Percentiles rank a stretch among this genome's conserved stretches.
These are phyloP conservation scores for Solea solea DNA, from an alignment of 2,113 vertebrate species.

Conservation along the genomic window DNA sequence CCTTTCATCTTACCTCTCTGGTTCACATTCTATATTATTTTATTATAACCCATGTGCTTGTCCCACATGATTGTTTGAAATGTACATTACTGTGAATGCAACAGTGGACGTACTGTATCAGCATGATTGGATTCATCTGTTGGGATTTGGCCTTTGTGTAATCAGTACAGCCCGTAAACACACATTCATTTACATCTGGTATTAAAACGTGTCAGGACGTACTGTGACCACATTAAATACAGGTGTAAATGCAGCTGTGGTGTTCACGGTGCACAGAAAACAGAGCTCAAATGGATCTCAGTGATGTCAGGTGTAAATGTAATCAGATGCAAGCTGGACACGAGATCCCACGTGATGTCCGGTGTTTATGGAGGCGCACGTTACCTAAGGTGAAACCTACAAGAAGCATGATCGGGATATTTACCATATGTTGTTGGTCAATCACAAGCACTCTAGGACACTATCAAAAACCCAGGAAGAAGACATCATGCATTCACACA, in stretches of 20 bases:
- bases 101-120: slow-evolving; percentile 58
- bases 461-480: slow-evolving; percentile 39
- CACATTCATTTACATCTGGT: neutral
- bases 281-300: neutral
- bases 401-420: slow-evolving; percentile 40
- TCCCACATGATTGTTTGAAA: slow-evolving; percentile 15
- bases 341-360: too few species aligned
- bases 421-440: slow-evolving; percentile 43
- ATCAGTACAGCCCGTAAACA: slow-evolving; percentile 26
- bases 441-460: slow-evolving; percentile 44
- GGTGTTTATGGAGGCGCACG: neutral
- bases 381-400: slow-evolving; percentile 38
- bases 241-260: neutral
- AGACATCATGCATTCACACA: slow-evolving; percentile 52
- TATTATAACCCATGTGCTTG: too few species aligned
- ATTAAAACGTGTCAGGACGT: neutral
- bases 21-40: slow-evolving; percentile 13
- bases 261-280: neutral
- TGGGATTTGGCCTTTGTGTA: slow-evolving; percentile 38
- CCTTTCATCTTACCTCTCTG: slow-evolving; percentile 39
- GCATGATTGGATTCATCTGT: slow-evolving; percentile 48
- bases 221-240: neutral
- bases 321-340: neutral
- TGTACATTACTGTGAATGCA: slow-evolving; percentile 18
- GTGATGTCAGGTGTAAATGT: too few species aligned